These are phyloP conservation scores for Aphaenogaster floridana DNA, from an alignment of 1,140 invertebrate genomes.

Conservation along the genomic window DNA sequence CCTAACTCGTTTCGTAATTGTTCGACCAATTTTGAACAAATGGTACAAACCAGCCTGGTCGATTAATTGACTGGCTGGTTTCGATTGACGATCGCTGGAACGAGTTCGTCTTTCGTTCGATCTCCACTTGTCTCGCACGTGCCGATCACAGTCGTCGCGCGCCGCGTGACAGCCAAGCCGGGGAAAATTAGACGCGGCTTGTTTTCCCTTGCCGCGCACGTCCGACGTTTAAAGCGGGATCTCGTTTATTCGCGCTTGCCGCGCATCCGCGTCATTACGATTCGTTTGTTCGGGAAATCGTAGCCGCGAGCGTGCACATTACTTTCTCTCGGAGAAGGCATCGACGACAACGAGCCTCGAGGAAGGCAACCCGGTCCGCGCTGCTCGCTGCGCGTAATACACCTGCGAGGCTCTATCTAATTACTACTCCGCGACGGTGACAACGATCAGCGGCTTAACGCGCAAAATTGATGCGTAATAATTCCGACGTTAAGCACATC, in stretches of 20 bases:
- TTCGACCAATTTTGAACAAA: slow-evolving; percentile 30
- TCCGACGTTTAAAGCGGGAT: slow-evolving; percentile 38
- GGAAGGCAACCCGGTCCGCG: slow-evolving; percentile 70
- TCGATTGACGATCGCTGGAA: slow-evolving; percentile 7
- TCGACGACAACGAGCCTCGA: slow-evolving; percentile 62
- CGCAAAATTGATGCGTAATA: slow-evolving; percentile 44
- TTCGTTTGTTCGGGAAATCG: slow-evolving; percentile 71
- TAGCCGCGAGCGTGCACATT: slow-evolving; percentile 42
- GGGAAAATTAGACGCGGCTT: slow-evolving; percentile 44
- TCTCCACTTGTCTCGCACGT: slow-evolving; percentile 31
- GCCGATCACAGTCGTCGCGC: neutral
- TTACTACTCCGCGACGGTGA: slow-evolving; percentile 60
- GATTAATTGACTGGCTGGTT: slow-evolving; percentile 8
- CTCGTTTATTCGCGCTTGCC: slow-evolving; percentile 40
- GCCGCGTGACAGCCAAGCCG: slow-evolving; percentile 15
- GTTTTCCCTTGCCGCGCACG: slow-evolving; percentile 37
- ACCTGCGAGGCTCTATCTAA: slow-evolving; percentile 75
- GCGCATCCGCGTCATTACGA: slow-evolving; percentile 64
- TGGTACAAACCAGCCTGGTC: neutral
- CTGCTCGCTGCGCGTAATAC: slow-evolving; percentile 68
- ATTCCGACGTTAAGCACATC: slow-evolving; percentile 43
- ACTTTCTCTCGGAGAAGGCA: slow-evolving; percentile 67
- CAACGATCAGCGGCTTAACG: slow-evolving; percentile 58
- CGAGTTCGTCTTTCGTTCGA: neutral
- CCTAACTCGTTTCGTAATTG: slow-evolving; percentile 12